Percentiles rank a stretch among this genome's conserved stretches.
phyloP scores from a whole-genome alignment of 2,888 invertebrate species.

The Drosophila bunnanda region DNA sequence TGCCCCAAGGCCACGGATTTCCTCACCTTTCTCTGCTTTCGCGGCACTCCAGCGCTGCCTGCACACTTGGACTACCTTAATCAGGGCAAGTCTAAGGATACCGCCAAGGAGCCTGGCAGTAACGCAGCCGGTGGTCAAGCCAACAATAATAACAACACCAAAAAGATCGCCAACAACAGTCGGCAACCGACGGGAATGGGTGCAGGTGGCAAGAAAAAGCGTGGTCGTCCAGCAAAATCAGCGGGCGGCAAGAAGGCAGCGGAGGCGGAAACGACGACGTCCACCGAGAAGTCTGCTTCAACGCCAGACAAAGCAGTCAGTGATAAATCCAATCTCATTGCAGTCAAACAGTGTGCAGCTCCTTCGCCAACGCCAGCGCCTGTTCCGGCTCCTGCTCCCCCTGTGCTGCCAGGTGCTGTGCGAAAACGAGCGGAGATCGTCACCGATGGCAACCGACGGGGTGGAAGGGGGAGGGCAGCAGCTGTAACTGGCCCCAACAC shows the following conservation, averaged over 20 bases:
- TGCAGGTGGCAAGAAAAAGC: constrained; percentile 59
- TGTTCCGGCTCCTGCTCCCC: neutral
- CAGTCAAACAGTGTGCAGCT: constrained; percentile 9
- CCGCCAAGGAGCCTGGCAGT: constrained; percentile 45
- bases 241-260: constrained; percentile 25
- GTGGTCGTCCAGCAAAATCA: constrained; percentile 62
- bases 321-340: constrained; percentile 60
- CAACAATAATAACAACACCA: constrained; percentile 61
- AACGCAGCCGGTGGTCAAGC: neutral
- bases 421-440: constrained; percentile 86
- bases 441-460: constrained; percentile 82
- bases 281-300: constrained; percentile 53
- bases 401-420: constrained; percentile 85
- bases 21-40: constrained; percentile 92
- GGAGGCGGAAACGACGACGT: constrained; percentile 54
- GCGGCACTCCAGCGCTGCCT: constrained; percentile 90
- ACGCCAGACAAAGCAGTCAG: constrained; percentile 37
- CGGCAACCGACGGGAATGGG: neutral
- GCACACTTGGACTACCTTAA: constrained; percentile 89
- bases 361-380: constrained; percentile 29
- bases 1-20: constrained; percentile 94
- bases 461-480: constrained; percentile 77
- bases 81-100: constrained; percentile 81
- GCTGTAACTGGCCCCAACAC: neutral
- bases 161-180: constrained; percentile 44